Base-by-base conservation (phyloP, 2,797 vertebrate genomes). In the Gallinago stenura region DNA sequence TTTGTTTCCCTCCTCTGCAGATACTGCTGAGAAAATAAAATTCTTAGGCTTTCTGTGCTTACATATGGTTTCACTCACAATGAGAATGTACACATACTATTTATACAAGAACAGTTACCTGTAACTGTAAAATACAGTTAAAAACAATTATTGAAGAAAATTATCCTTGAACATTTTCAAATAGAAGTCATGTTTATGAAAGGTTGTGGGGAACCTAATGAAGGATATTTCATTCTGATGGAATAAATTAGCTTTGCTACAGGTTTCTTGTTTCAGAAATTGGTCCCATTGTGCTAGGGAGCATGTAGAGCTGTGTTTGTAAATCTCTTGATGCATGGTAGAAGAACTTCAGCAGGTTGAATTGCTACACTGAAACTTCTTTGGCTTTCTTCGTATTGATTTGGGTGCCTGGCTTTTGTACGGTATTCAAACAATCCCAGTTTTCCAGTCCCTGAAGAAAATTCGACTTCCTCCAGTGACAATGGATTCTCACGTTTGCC, bases 171-270 rank as follows among this genome's bases (percentile, higher is more conserved):
- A 73, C 60, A 85, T 96, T 94, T 96, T 93, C 85, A 96, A 62
- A 84, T 84, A 83, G 90, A 93, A 94, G 33, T 54, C 39, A 45
- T 71, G 64, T 84, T 92, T 91, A 70, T 83, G 90, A 82, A 90
- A 90, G 73, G 73, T 83, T 86, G 62, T 87, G 80, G 62, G 41
- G 39, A 94, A 60, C 73, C 48, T 91, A 95, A 94, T 72, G 80
- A 96, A 88, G 46, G 51, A 35, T 94, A 84, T 84, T 95, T 90
- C 70, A 85, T 85, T 87, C 77, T 83, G 70, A 80, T 92, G 57
- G 90, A 95, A 93, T 95, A 94, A 95, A 92, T 96, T 58, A 97
- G 75, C 81, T 87, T 93, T 87, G 90, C 89, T 84, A 83, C 43
- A 87, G 78, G 68, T 80, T 93, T 90, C 88, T 90, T 90, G 45